These are phyloP conservation scores for Drosophila siamana DNA, from an alignment of 2,888 invertebrate genomes.

Conservation along the genomic window DNA sequence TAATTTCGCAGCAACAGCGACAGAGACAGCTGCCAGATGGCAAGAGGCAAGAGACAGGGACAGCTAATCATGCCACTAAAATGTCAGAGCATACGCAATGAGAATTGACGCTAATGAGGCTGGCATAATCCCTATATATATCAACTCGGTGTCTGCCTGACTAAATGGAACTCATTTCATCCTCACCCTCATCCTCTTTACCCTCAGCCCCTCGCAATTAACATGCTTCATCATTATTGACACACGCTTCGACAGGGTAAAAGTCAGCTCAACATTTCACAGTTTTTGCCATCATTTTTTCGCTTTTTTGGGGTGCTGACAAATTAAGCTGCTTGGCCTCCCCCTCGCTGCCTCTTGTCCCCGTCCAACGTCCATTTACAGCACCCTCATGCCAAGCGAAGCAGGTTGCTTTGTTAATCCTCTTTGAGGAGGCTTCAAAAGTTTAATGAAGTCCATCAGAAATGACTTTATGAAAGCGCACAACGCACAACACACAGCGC, in stretches of 20 bases:
- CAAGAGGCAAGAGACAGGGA: not conserved
- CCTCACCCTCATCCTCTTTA: not conserved
- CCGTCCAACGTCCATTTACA: not conserved
- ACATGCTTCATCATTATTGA: slow-evolving; percentile 74
- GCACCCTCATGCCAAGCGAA: not conserved
- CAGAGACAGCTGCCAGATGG: not conserved
- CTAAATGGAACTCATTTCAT: slow-evolving; percentile 2
- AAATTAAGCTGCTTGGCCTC: slow-evolving; percentile 61
- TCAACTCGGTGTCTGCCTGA: slow-evolving; percentile 2
- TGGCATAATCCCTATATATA: slow-evolving; percentile 47
- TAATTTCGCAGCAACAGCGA: slow-evolving; percentile 50
- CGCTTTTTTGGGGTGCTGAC: slow-evolving; percentile 48
- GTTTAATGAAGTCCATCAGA: slow-evolving; percentile 42
- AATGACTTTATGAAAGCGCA: slow-evolving; percentile 25
- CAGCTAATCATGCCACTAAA: slow-evolving; percentile 71
- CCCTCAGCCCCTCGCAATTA: slow-evolving; percentile 49
- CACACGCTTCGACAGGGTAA: slow-evolving; percentile 30
- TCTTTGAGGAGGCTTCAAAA: slow-evolving; percentile 39
- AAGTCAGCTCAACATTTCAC: slow-evolving; percentile 43
- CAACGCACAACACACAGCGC: not conserved
- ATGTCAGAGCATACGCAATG: slow-evolving; percentile 56
- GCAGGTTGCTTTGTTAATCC: slow-evolving; percentile 28
- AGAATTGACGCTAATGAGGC: slow-evolving; percentile 73
- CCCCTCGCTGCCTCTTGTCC: not conserved
- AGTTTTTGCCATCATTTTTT: slow-evolving; percentile 35